Evolutionary conservation across 2,797 vertebrate species (phyloP).

Genomic region (Hipposideros larvatus): DNA sequence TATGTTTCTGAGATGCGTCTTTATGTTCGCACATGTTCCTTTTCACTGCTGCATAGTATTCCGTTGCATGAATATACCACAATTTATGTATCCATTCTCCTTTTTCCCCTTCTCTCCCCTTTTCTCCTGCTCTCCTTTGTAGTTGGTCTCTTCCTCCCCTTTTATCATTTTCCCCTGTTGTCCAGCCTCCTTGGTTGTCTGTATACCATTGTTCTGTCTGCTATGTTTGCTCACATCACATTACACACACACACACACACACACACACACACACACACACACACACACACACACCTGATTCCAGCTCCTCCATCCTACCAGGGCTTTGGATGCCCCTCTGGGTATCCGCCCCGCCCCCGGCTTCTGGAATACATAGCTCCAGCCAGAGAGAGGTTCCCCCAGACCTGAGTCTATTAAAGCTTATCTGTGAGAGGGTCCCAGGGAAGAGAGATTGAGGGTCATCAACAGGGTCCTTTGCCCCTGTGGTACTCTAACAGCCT

Average conservation of each 20-base stretch:
- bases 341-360: background rate
- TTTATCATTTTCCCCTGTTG: background rate
- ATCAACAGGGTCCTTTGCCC: background rate
- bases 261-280: background rate
- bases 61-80: fast-evolving
- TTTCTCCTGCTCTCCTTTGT: background rate
- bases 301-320: background rate
- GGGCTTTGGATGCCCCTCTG: background rate
- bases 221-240: background rate
- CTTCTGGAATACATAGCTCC: background rate
- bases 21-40: fast-evolving
- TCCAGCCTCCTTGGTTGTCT: background rate
- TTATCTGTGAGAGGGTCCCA: background rate
- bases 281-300: background rate
- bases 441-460: background rate
- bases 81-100: background rate
- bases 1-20: background rate
- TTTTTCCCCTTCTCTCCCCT: background rate
- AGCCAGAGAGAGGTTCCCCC: background rate
- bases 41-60: slow-evolving; percentile 51
- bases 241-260: background rate
- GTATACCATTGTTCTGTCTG: background rate
- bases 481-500: background rate
- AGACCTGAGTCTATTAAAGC: background rate
- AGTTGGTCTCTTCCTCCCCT: background rate